Conservation (phyloP, 2,888 invertebrate species). For the Pristionchus japonicus region DNA sequence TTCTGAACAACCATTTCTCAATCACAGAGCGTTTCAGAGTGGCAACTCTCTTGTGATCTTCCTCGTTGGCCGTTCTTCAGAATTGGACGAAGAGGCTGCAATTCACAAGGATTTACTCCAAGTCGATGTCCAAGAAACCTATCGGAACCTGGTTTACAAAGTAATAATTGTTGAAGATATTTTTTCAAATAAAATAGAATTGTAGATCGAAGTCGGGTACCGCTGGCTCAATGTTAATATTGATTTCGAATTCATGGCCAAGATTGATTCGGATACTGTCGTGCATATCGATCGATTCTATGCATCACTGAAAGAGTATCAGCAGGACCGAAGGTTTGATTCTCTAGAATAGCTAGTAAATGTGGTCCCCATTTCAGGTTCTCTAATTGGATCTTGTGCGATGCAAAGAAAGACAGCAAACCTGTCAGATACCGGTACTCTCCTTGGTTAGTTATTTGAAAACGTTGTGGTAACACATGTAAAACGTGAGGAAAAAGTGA, state of each 20-base stretch:
- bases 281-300: not conserved
- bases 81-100: not conserved
- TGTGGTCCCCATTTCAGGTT: no score
- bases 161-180: no score
- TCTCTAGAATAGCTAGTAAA: no score
- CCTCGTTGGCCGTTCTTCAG: not conserved
- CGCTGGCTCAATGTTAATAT: not conserved
- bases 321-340: not conserved
- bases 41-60: not conserved
- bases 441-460: no score
- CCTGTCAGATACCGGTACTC: no score
- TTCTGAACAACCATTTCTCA: no score
- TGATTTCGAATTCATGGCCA: not conserved
- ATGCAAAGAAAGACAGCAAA: no score
- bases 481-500: no score
- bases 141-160: slow-evolving; percentile 15
- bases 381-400: no score
- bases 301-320: not conserved
- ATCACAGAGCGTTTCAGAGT: no score
- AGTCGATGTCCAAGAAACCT: not conserved
- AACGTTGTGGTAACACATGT: no score
- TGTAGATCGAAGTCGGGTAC: not conserved
- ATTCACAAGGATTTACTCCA: not conserved
- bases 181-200: not conserved
- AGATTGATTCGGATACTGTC: not conserved